Evolutionary conservation across 2,113 vertebrate species (phyloP).

Genomic region (Gopherus flavomarginatus): DNA sequence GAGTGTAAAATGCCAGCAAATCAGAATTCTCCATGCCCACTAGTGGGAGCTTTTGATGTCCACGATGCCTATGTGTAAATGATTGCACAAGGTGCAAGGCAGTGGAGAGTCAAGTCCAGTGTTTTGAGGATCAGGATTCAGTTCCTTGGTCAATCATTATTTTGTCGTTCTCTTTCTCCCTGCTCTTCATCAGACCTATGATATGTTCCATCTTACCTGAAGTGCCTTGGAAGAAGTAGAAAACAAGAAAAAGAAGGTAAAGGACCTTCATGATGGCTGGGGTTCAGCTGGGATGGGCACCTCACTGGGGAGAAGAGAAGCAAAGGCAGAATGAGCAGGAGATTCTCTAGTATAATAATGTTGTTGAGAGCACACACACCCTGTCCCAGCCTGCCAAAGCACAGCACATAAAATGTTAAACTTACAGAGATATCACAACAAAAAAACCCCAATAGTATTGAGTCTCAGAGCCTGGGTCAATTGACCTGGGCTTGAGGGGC

Average conservation of each 20-base stretch:
- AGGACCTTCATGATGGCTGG: not conserved
- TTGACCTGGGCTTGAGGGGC: too few species aligned
- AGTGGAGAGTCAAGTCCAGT: not conserved
- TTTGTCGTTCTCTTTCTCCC: not conserved
- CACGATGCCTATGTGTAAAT: rapidly evolving
- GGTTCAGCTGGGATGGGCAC: not conserved
- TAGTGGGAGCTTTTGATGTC: not conserved
- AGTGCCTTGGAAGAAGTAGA: not conserved
- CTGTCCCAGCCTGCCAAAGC: not conserved
- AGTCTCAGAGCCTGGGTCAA: too few species aligned
- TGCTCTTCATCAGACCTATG: not conserved
- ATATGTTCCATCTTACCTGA: not conserved
- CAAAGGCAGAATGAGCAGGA: not conserved
- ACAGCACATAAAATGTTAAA: too few species aligned
- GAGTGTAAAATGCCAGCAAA: not conserved
- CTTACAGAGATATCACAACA: too few species aligned
- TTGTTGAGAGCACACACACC: too few species aligned
- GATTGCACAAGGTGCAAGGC: not conserved
- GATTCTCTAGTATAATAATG: not conserved
- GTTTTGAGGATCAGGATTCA: not conserved
- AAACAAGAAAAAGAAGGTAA: not conserved
- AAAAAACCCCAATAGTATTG: too few species aligned
- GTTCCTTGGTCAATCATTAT: not conserved
- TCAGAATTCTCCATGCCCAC: not conserved
- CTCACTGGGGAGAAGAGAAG: not conserved